Conservation (phyloP, 2,797 vertebrate species). For the Morelia viridis region DNA sequence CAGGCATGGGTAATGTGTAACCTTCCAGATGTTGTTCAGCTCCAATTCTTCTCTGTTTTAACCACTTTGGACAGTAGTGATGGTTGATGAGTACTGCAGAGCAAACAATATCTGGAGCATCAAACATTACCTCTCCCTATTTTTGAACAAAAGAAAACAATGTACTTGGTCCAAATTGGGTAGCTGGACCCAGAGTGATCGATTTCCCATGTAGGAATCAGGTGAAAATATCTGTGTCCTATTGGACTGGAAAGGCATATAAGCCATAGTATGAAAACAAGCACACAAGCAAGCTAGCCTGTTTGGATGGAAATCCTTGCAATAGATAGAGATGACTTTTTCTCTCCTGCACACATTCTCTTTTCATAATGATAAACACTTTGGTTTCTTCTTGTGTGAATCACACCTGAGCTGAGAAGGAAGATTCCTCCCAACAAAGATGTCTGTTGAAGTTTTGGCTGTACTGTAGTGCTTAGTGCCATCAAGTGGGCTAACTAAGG, state of each 20-base stretch:
- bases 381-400: background rate
- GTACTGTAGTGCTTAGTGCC: slow-evolving; percentile 44
- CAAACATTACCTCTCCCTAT: background rate
- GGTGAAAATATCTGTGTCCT: too few species aligned
- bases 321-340: background rate
- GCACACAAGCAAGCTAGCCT: too few species aligned
- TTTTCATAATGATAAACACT: background rate
- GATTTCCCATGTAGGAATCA: background rate
- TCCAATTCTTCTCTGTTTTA: background rate
- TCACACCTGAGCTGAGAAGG: background rate
- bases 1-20: background rate
- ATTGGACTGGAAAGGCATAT: too few species aligned
- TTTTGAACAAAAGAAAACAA: background rate
- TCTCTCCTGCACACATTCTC: background rate
- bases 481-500: slow-evolving; percentile 32
- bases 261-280: too few species aligned
- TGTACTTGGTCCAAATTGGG: background rate
- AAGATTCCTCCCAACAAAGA: too few species aligned
- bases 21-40: background rate
- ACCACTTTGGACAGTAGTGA: background rate
- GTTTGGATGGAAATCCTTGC: background rate
- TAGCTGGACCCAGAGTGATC: background rate
- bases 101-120: background rate
- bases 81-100: background rate
- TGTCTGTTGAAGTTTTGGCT: background rate